A percentile compares a stretch with the other conserved stretches of the same genome.
phyloP scores from a whole-genome alignment of 2,888 invertebrate genomes.

The Epiblema foenella region DNA sequence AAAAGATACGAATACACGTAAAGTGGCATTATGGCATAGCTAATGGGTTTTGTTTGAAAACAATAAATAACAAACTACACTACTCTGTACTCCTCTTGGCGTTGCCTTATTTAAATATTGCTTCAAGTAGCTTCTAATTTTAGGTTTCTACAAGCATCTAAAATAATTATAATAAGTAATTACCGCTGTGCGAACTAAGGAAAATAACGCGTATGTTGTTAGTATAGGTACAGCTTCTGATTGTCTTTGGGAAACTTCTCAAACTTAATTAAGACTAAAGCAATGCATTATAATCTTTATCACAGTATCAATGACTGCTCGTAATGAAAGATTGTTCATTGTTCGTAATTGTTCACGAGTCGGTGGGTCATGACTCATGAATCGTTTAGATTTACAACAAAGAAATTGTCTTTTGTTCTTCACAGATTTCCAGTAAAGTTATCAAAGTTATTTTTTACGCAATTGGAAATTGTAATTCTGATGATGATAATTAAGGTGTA shows the following conservation, averaged over 20 bases:
- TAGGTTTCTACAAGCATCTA: too few species aligned
- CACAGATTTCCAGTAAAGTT: neutral
- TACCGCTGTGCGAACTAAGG: too few species aligned
- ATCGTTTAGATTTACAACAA: constrained; percentile 1
- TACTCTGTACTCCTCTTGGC: too few species aligned
- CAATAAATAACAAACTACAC: neutral
- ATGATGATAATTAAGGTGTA: too few species aligned
- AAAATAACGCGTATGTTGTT: too few species aligned
- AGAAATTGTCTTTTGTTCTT: neutral
- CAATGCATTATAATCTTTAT: constrained; percentile 14
- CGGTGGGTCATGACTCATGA: neutral
- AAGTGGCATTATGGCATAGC: neutral
- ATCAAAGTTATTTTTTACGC: neutral
- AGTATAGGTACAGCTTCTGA: too few species aligned
- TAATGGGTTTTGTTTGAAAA: neutral
- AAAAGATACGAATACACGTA: constrained; percentile 5
- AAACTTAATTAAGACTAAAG: constrained; percentile 13
- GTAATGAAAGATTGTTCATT: constrained; percentile 14
- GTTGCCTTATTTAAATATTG: too few species aligned
- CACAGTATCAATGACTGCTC: constrained; percentile 16
- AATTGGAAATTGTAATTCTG: neutral
- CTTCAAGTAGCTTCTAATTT: too few species aligned
- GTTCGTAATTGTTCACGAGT: constrained; percentile 15
- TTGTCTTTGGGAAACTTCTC: constrained; percentile 1
- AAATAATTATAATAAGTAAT: too few species aligned